These are phyloP conservation scores for Eidolon dupreanum DNA, from an alignment of 2,797 vertebrate genomes.

Conservation along the genomic window DNA sequence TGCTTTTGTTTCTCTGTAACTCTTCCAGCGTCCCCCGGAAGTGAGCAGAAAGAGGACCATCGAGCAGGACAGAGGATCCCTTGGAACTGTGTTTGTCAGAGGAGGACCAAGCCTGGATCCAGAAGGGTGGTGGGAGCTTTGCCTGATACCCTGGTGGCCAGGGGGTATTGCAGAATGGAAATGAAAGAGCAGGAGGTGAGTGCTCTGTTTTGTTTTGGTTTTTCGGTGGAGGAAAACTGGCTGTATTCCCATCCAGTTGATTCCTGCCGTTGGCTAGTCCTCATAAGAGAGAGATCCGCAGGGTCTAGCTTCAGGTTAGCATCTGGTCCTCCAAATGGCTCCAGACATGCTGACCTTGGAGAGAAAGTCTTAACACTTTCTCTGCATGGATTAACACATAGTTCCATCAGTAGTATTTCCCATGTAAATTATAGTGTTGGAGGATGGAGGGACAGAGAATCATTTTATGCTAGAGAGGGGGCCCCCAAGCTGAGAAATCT, in stretches of 20 bases:
- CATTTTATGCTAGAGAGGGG: background rate
- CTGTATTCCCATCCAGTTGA: background rate
- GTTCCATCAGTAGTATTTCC: background rate
- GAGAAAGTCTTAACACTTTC: background rate
- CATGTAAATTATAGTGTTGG: background rate
- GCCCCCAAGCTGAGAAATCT: background rate
- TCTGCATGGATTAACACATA: background rate
- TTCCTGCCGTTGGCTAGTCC: background rate
- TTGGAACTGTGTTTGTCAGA: background rate
- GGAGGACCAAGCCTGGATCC: background rate
- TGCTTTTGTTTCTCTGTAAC: background rate
- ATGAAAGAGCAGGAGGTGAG: background rate
- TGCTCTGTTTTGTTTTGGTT: background rate
- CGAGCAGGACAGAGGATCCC: background rate
- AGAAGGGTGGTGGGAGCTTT: background rate
- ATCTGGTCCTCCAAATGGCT: background rate
- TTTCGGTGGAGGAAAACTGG: background rate
- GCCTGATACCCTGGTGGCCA: background rate
- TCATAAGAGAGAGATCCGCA: background rate
- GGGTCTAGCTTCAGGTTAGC: background rate
- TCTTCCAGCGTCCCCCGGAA: background rate
- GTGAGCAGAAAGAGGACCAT: background rate
- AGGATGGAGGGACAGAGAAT: background rate
- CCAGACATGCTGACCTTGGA: background rate
- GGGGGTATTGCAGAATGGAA: background rate